Percentiles rank a stretch among this genome's conserved stretches.
These are phyloP conservation scores for Charaxes varanes DNA, from an alignment of 1,140 invertebrate genomes.

Conservation along the genomic window DNA sequence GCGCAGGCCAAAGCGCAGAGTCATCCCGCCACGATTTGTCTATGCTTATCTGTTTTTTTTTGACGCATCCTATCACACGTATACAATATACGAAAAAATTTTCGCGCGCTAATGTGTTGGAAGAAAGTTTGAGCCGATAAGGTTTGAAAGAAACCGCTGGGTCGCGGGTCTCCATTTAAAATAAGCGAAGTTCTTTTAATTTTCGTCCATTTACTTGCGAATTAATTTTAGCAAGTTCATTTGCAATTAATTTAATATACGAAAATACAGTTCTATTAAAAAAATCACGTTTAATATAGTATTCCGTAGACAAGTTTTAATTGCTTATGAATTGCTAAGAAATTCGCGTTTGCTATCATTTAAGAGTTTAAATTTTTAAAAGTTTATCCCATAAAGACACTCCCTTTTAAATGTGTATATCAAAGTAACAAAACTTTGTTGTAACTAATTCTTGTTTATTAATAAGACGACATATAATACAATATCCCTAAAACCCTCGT, in stretches of 20 bases:
- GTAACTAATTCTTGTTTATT: too few species aligned
- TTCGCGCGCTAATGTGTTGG: constrained; percentile 56
- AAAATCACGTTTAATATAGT: too few species aligned
- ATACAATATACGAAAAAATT: constrained; percentile 65
- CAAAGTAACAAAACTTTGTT: not conserved
- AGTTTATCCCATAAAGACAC: too few species aligned
- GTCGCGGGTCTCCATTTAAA: constrained; percentile 29
- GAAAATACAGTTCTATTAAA: too few species aligned
- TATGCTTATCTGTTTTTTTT: constrained; percentile 60
- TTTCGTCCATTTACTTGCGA: too few species aligned
- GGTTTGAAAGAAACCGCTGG: constrained; percentile 48
- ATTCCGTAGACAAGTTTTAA: too few species aligned
- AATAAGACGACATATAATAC: constrained; percentile 3
- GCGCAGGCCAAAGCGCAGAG: constrained; percentile 33
- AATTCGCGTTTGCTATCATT: too few species aligned
- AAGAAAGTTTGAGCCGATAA: constrained; percentile 62
- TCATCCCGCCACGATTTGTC: constrained; percentile 65
- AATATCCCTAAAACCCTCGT: constrained; percentile 16
- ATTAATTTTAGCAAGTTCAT: too few species aligned
- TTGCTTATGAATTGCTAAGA: too few species aligned
- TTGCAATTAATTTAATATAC: too few species aligned
- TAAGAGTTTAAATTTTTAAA: too few species aligned
- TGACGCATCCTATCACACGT: constrained; percentile 48
- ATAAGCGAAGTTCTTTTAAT: constrained; percentile 9
- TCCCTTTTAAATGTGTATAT: too few species aligned